Base-by-base conservation (phyloP, 1,140 invertebrate genomes). In the Drosophila bocki region DNA sequence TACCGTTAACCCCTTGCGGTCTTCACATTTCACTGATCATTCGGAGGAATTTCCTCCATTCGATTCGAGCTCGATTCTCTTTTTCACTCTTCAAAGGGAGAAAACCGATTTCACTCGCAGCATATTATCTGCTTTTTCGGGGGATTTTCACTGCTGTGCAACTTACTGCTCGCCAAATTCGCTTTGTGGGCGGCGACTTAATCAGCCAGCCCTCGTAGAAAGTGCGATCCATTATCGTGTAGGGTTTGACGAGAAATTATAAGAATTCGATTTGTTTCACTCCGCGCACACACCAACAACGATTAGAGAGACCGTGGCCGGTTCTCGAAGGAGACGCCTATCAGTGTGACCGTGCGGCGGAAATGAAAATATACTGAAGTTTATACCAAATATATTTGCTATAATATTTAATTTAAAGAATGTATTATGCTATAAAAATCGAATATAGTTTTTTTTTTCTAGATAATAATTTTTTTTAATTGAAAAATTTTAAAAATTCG, bases 131-230 rank as follows among this genome's bases (percentile, higher is more conserved):
- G 8, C 53, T n/a, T 41, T 11, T 26, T 37, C 7, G 8, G 3
- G 13, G 13, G 19, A 8, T 22, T 39, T 56, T 11, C 53, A 56
- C 35, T 39, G 19, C n/a, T 56, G 1, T 35, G 11, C 35, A 75
- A 96, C 96, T 95, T 94, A 98, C 97, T 91, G 97, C 97, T 95
- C 96, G 95, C 95, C 96, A 97, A 82, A 98, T 96, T 74, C 96
- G 93, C 93, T 97, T 98, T 44, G 96, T 95, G 32, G 97, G 97
- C 68, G 97, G 97, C 48, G 97, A 98, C 94, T 98, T 98, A 47
- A 97, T 97, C 57, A 98, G 94, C 97, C 97, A 98, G 67, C 97
- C 97, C 94, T 97, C 96, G 90, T 97, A 95, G 69, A 96, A 95
- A 65, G 96, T 94, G 91, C 84, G 78, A 84, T 96, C 95, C 85